Conservation (phyloP, 1,140 invertebrate genomes). For the Aphelenchoides avenae region DNA sequence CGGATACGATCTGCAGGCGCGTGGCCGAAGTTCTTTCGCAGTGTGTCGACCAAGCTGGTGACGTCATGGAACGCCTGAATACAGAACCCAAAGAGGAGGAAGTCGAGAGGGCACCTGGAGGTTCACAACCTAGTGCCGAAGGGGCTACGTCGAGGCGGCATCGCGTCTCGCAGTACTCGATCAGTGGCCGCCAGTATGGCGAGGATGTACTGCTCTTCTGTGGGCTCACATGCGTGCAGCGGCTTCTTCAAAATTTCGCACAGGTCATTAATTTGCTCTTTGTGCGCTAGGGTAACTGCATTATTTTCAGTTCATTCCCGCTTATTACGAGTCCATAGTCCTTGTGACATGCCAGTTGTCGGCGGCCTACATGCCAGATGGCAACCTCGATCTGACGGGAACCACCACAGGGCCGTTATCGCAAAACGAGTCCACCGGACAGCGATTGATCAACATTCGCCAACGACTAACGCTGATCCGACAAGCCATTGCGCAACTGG, state of each 20-base stretch:
- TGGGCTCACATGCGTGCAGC: conserved; percentile 16
- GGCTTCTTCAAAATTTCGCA: conserved; percentile 18
- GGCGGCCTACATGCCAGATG: conserved; percentile 12
- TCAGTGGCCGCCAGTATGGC: conserved; percentile 23
- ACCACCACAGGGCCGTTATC: neutral
- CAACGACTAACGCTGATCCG: conserved; percentile 3
- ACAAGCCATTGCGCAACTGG: neutral
- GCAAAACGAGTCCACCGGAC: no score
- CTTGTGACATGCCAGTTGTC: conserved; percentile 14
- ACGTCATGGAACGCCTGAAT: conserved; percentile 12
- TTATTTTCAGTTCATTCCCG: conserved; percentile 1
- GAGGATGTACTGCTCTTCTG: conserved; percentile 26
- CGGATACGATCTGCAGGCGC: conserved; percentile 10
- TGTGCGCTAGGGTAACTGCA: neutral
- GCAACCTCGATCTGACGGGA: conserved; percentile 1
- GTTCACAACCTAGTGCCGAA: neutral
- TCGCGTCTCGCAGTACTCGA: conserved; percentile 3
- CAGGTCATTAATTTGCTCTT: neutral
- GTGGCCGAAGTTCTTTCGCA: conserved; percentile 23
- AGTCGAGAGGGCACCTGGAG: neutral
- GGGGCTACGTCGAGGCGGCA: conserved; percentile 1
- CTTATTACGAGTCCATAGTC: no score
- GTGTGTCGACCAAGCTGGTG: conserved; percentile 7
- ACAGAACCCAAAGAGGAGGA: conserved; percentile 15
- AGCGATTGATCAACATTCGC: conserved; percentile 17